Base-by-base conservation (phyloP, 1,140 invertebrate species). In the Nephotettix cincticeps region DNA sequence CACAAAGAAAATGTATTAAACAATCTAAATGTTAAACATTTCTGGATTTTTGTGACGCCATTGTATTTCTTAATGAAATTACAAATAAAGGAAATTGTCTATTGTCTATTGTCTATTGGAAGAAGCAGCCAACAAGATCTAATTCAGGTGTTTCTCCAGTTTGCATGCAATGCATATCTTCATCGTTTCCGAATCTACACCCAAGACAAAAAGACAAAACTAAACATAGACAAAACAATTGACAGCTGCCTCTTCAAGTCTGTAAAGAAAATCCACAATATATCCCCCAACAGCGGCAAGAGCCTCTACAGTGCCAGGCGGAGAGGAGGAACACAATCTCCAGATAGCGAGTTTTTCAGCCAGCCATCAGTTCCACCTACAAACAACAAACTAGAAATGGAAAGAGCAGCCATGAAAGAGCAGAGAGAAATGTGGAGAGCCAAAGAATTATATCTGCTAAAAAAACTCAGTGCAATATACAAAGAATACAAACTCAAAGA, bases 391-490 rank as follows among this genome's bases (percentile, higher is more conserved):
- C n/a, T n/a, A n/a, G n/a, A n/a, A n/a, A n/a, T n/a, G n/a, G n/a
- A n/a, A n/a, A n/a, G 21, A 51, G 47, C 47, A 9, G 47, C 47
- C 6, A 51, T 51, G 47, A n/a, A 51, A 11, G 4, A 51, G 19
- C n/a, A 51, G 47, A 51, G n/a, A 51, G 47, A 51, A 23, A 4
- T 51, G n/a, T 51, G 47, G 47, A 51, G 47, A 51, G 47, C 47
- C 6, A 51, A n/a, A 51, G 47, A 51, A 51, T 6, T n/a, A 51
- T n/a, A 51, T n/a, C 21, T 51, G 4, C 6, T 51, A 51, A n/a
- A 9, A 4, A 4, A 51, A n/a, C 19, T 51, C 21, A 3, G 17
- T 3, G 19, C 17, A 6, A 19, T 51, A 6, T 51, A 51, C 47
- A 51, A 23, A 6, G 17, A 51, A n/a, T 23, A 47, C 14, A 27